Conservation (phyloP, 2,888 invertebrate genomes). For the Ptychoptera albimana region DNA sequence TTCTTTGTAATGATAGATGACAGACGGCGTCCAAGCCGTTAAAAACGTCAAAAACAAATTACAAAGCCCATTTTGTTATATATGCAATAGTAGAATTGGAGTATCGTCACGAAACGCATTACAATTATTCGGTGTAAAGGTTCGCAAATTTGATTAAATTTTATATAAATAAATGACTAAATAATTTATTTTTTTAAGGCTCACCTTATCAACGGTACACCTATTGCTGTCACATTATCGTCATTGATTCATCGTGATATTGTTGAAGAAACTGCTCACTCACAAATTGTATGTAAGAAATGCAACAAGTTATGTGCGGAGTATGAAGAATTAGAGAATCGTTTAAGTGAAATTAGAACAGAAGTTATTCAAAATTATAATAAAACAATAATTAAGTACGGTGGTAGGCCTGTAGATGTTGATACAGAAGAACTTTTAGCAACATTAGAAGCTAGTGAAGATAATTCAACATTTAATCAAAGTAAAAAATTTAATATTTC, state of each 20-base stretch:
- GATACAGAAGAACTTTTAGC: no score
- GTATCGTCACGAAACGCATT: background rate
- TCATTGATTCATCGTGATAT: slow-evolving; percentile 21
- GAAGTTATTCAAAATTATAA: slow-evolving; percentile 37
- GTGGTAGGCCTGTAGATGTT: slow-evolving; percentile 9
- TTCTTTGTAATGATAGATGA: background rate
- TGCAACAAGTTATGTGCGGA: slow-evolving; percentile 47
- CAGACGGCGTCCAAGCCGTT: background rate
- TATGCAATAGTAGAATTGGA: background rate
- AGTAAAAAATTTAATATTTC: no score
- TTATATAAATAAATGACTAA: background rate
- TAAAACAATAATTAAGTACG: slow-evolving; percentile 25
- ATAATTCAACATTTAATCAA: no score
- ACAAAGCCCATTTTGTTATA: background rate
- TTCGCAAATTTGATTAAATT: background rate
- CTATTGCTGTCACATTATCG: slow-evolving; percentile 11
- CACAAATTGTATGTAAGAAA: slow-evolving; percentile 46
- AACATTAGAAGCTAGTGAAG: no score
- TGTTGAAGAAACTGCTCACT: slow-evolving; percentile 35
- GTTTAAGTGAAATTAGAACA: slow-evolving; percentile 35
- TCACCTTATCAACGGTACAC: background rate
- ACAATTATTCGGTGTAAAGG: slow-evolving; percentile 1
- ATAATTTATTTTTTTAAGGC: background rate
- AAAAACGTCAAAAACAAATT: background rate
- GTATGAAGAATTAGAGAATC: slow-evolving; percentile 39